phyloP scores from a whole-genome alignment of 2,113 vertebrate genomes.

The Pluvianellus socialis region DNA sequence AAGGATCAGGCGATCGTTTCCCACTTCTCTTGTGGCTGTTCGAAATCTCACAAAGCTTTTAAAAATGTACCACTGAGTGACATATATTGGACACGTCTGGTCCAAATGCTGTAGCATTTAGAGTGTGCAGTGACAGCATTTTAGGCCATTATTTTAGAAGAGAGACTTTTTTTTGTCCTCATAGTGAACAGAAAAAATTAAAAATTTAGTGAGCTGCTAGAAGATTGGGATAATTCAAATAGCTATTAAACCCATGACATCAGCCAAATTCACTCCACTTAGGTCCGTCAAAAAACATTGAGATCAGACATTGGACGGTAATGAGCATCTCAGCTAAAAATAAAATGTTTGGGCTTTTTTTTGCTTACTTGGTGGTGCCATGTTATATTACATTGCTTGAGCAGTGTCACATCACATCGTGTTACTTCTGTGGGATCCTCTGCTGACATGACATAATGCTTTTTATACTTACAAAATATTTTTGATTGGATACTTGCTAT shows the following conservation, averaged over 20 bases:
- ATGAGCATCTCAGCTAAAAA: constrained; percentile 69
- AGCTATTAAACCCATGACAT: constrained; percentile 59
- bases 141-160: constrained; percentile 52
- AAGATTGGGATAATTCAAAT: constrained; percentile 51
- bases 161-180: constrained; percentile 44
- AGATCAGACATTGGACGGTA: constrained; percentile 45
- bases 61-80: background rate
- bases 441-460: constrained; percentile 57
- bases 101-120: constrained; percentile 1
- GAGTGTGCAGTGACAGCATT: background rate
- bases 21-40: background rate
- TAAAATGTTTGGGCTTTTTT: constrained; percentile 62
- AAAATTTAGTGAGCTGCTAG: constrained; percentile 48
- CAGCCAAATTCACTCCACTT: constrained; percentile 55
- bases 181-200: constrained; percentile 45
- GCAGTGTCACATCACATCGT: constrained; percentile 53
- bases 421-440: constrained; percentile 25
- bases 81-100: background rate
- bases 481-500: constrained; percentile 13
- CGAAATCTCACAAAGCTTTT: background rate
- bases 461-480: constrained; percentile 29
- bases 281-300: constrained; percentile 58
- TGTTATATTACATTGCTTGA: constrained; percentile 64
- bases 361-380: constrained; percentile 67
- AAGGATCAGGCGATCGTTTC: background rate